These are phyloP conservation scores for Sclerurus mexicanus DNA, from an alignment of 2,113 vertebrate genomes.

Conservation along the genomic window DNA sequence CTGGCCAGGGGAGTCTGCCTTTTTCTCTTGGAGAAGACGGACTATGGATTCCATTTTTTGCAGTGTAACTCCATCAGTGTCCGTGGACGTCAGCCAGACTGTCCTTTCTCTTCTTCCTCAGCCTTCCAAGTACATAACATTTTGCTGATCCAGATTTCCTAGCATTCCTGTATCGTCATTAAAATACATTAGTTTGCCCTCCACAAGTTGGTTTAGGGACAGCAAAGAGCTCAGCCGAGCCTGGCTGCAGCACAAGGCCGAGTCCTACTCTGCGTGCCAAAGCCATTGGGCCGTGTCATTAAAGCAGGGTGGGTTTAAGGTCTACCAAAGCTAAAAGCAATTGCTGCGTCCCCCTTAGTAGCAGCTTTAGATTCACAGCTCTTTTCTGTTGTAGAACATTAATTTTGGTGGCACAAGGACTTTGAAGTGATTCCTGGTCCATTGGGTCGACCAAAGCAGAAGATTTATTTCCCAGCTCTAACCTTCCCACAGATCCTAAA, in stretches of 20 bases:
- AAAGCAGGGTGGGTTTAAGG: background rate
- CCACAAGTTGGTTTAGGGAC: background rate
- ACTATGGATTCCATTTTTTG: background rate
- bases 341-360: background rate
- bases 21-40: constrained; percentile 1
- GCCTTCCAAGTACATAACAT: background rate
- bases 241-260: background rate
- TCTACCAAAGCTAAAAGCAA: background rate
- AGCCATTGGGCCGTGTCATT: background rate
- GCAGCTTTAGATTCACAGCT: background rate
- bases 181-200: background rate
- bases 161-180: background rate
- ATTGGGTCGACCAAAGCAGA: background rate
- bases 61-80: background rate
- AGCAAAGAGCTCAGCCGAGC: background rate
- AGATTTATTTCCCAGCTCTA: background rate
- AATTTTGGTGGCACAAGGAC: background rate
- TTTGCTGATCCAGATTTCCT: constrained; percentile 4
- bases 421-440: background rate
- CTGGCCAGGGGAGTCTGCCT: constrained; percentile 52
- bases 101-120: background rate
- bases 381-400: background rate
- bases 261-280: background rate
- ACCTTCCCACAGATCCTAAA: background rate
- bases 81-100: background rate